A percentile compares a stretch with the other conserved stretches of the same genome.
Conservation (phyloP, 2,888 invertebrate species). For the Tricholauxania praeusta region DNA sequence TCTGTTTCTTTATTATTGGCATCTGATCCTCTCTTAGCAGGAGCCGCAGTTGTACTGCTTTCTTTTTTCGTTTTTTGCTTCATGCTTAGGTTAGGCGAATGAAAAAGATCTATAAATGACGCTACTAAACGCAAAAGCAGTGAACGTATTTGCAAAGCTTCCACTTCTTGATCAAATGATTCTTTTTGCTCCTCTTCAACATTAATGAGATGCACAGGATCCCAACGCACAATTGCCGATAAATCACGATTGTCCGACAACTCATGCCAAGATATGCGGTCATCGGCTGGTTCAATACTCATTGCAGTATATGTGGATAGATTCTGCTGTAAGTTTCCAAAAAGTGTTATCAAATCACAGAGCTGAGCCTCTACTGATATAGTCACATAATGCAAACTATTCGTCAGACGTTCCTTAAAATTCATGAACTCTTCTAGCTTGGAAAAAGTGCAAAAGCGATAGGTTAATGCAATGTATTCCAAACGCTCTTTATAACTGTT, state of each 20-base stretch:
- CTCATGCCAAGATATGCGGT: constrained; percentile 73
- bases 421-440: constrained; percentile 92
- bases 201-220: constrained; percentile 70
- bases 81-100: constrained; percentile 48
- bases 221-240: constrained; percentile 78
- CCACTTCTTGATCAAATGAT: constrained; percentile 65
- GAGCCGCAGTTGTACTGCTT: constrained; percentile 2
- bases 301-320: constrained; percentile 71
- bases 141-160: constrained; percentile 63
- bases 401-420: constrained; percentile 83
- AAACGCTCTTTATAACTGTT: constrained; percentile 91
- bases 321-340: constrained; percentile 65
- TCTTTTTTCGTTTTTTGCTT: constrained; percentile 37
- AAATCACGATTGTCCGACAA: constrained; percentile 84
- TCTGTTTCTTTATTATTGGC: constrained; percentile 50
- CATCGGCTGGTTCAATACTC: constrained; percentile 73
- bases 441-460: constrained; percentile 94
- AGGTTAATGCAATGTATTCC: constrained; percentile 91
- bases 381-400: constrained; percentile 82
- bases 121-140: constrained; percentile 62
- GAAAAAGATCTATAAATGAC: constrained; percentile 64
- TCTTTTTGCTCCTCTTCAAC: constrained; percentile 58
- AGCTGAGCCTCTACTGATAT: constrained; percentile 77
- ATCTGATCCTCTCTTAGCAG: constrained; percentile 9
- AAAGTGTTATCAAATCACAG: constrained; percentile 73